These are phyloP conservation scores for Blastomussa wellsi DNA, from an alignment of 92 coral and sea anemone genomes.

Conservation along the genomic window DNA sequence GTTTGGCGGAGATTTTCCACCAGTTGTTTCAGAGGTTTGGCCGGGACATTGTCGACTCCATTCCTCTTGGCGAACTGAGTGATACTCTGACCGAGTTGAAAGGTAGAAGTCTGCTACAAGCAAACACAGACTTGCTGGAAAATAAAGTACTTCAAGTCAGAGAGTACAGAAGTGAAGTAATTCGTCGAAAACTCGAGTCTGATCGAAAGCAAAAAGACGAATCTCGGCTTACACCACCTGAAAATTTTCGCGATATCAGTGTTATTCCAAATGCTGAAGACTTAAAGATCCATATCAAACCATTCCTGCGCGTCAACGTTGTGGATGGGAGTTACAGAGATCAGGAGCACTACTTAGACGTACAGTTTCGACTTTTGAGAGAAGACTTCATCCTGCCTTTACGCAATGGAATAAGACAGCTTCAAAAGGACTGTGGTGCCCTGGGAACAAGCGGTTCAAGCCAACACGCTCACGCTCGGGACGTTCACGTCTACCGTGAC, in stretches of 20 bases:
- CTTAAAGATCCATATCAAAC: slow-evolving; percentile 37
- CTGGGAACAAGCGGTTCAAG: not conserved
- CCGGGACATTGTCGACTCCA: slow-evolving; percentile 22
- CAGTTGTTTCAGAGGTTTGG: slow-evolving; percentile 29
- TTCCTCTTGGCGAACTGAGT: slow-evolving; percentile 60
- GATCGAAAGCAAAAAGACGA: slow-evolving; percentile 18
- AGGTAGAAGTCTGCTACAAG: not conserved
- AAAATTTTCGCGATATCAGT: slow-evolving; percentile 64
- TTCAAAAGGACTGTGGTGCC: slow-evolving; percentile 28
- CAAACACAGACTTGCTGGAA: slow-evolving; percentile 30
- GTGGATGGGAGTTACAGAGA: slow-evolving; percentile 59
- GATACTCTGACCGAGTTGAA: slow-evolving; percentile 45
- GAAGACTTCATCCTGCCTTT: slow-evolving; percentile 80
- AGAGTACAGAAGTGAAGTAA: slow-evolving; percentile 40
- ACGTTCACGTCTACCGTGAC: slow-evolving; percentile 49
- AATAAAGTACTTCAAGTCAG: slow-evolving; percentile 33
- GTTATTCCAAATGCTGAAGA: slow-evolving; percentile 70
- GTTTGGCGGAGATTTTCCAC: slow-evolving; percentile 10
- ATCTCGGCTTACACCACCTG: slow-evolving; percentile 60
- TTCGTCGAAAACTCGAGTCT: slow-evolving; percentile 6
- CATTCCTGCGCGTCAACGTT: slow-evolving; percentile 80
- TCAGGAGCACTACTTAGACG: slow-evolving; percentile 85
- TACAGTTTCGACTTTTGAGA: slow-evolving; percentile 82
- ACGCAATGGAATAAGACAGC: slow-evolving; percentile 63
- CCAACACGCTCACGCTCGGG: not conserved